phyloP scores from a whole-genome alignment of 2,888 invertebrate genomes.

The Actias luna region DNA sequence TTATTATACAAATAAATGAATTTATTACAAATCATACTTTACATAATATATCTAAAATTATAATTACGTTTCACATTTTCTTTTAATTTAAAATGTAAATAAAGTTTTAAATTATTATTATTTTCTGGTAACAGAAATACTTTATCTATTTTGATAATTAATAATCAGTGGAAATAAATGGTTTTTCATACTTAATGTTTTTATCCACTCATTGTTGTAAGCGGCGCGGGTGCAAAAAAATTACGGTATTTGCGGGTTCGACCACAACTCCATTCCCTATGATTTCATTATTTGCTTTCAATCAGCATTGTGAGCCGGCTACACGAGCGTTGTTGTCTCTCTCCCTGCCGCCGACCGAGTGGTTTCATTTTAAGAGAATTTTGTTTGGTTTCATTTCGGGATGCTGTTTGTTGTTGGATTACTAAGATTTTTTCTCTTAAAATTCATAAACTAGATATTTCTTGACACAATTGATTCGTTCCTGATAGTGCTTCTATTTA shows the following conservation, averaged over 20 bases:
- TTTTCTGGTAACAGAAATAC: no score
- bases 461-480: slow-evolving; percentile 24
- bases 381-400: slow-evolving; percentile 79
- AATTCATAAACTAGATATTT: slow-evolving; percentile 29
- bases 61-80: no score
- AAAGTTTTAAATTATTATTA: no score
- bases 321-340: slow-evolving; percentile 27
- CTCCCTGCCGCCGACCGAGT: slow-evolving; percentile 29
- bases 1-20: not conserved
- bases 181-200: not conserved
- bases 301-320: slow-evolving; percentile 76
- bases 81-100: no score
- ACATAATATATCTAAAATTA: no score
- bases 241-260: slow-evolving; percentile 71
- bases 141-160: not conserved
- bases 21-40: no score
- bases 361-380: slow-evolving; percentile 61
- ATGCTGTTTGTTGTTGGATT: slow-evolving; percentile 73
- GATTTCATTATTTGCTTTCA: slow-evolving; percentile 82
- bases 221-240: slow-evolving; percentile 62
- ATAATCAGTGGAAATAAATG: not conserved
- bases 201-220: slow-evolving; percentile 56
- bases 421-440: slow-evolving; percentile 57
- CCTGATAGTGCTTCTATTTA: slow-evolving; percentile 3
- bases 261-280: slow-evolving; percentile 64